Evolutionary conservation across 2,888 invertebrate species (phyloP).

Genomic region (Caenorhabditis uteleia): DNA sequence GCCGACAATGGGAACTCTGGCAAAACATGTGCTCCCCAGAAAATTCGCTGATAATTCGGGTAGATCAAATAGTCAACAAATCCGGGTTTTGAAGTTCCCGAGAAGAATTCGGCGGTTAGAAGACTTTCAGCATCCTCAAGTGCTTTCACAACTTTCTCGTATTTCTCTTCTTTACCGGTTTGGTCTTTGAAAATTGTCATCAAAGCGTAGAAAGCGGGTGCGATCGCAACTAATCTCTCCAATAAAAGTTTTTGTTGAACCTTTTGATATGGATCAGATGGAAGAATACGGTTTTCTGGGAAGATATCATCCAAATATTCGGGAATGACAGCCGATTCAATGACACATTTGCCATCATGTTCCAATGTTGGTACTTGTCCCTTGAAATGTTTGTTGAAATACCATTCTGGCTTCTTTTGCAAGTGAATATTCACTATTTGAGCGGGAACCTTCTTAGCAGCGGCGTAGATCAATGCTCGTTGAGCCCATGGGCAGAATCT

Average conservation of each 20-base stretch:
- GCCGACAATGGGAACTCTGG: constrained; percentile 13
- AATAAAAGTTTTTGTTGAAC: constrained; percentile 80
- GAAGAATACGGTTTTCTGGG: constrained; percentile 76
- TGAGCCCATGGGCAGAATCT: constrained; percentile 85
- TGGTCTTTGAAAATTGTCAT: constrained; percentile 23
- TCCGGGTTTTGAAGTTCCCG: constrained; percentile 35
- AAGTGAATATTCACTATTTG: constrained; percentile 54
- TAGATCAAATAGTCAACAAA: constrained; percentile 32
- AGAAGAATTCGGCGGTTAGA: constrained; percentile 46
- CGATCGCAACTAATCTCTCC: constrained; percentile 74
- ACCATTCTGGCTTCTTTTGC: constrained; percentile 81
- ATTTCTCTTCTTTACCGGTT: constrained; percentile 32
- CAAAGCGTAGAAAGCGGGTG: constrained; percentile 42
- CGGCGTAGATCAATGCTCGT: constrained; percentile 79
- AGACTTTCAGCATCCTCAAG: constrained; percentile 49
- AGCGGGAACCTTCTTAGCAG: constrained; percentile 68
- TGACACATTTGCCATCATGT: constrained; percentile 73
- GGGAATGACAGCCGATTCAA: constrained; percentile 82
- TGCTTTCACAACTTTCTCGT: constrained; percentile 30
- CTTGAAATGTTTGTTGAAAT: constrained; percentile 72
- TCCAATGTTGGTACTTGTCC: constrained; percentile 81
- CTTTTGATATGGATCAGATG: constrained; percentile 77
- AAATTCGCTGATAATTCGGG: constrained; percentile 28
- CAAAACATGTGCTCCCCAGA: constrained; percentile 16
- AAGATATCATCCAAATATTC: constrained; percentile 84